A percentile compares a stretch with the other conserved stretches of the same genome.
Evolutionary conservation across 2,113 vertebrate genomes (phyloP).

Genomic region (Ammodytes dubius): DNA sequence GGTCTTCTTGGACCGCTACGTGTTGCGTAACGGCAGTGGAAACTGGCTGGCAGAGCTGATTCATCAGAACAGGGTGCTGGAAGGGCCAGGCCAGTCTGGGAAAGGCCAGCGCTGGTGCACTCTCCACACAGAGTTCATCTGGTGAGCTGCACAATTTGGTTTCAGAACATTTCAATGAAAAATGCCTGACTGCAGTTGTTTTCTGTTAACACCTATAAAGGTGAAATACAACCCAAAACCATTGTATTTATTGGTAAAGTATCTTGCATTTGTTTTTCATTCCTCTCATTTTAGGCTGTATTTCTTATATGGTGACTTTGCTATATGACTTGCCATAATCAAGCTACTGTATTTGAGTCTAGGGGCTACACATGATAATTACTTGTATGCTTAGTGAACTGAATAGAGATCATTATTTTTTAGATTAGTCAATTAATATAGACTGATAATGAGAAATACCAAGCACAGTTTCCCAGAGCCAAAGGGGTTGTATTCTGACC

Average conservation of each 20-base stretch:
- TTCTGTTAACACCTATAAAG: background rate
- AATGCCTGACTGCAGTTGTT: background rate
- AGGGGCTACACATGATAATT: background rate
- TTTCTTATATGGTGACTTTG: background rate
- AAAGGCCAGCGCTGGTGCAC: constrained; percentile 98
- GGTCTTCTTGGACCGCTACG: constrained; percentile 96
- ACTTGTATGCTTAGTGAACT: background rate
- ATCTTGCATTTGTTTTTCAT: background rate
- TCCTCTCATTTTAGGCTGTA: background rate
- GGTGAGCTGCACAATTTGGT: constrained; percentile 83
- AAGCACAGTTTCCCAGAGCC: background rate
- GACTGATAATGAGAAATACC: background rate
- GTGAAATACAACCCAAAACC: background rate
- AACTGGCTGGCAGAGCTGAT: constrained; percentile 97
- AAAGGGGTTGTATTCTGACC: background rate
- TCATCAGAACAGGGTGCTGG: constrained; percentile 90
- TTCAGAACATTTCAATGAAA: background rate
- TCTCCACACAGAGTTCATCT: constrained; percentile 98
- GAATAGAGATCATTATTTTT: background rate
- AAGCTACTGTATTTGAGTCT: background rate
- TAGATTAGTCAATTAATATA: background rate
- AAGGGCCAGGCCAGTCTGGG: constrained; percentile 93
- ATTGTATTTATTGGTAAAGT: background rate
- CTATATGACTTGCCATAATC: background rate
- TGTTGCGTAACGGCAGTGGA: constrained; percentile 97